Evolutionary conservation across 2,888 invertebrate genomes (phyloP).

Genomic region (Thecocarcelia acutangulata): DNA sequence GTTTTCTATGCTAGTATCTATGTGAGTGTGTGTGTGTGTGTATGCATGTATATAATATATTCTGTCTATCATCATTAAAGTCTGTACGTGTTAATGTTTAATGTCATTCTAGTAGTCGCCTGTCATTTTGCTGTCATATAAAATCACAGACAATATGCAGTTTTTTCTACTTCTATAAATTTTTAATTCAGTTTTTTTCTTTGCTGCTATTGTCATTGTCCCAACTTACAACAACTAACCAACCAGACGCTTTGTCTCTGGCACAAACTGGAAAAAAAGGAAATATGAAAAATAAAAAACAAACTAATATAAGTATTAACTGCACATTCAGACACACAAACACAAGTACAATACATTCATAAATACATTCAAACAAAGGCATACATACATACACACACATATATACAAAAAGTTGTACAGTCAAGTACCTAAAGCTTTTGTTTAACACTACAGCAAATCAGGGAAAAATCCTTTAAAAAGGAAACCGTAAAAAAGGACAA

Average conservation of each 20-base stretch:
- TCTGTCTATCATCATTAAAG: conserved; percentile 67
- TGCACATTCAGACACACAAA: not conserved
- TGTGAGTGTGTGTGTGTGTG: not conserved
- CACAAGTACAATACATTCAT: too few relatives aligned
- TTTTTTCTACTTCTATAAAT: conserved; percentile 44
- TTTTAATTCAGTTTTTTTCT: conserved; percentile 49
- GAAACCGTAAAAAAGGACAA: conserved; percentile 63
- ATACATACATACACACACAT: too few relatives aligned
- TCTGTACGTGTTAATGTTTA: conserved; percentile 75
- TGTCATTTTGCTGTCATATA: conserved; percentile 72
- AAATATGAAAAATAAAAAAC: not conserved
- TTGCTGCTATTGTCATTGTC: conserved; percentile 38
- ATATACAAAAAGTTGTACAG: conserved; percentile 45
- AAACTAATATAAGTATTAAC: conserved; percentile 51
- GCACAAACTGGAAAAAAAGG: conserved; percentile 2
- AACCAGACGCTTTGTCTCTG: conserved; percentile 60
- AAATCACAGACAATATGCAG: conserved; percentile 66
- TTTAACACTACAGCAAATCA: conserved; percentile 53
- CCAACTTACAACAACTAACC: conserved; percentile 37
- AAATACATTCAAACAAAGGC: not conserved
- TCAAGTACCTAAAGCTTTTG: conserved; percentile 65
- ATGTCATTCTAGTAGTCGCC: conserved; percentile 73
- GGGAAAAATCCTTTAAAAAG: conserved; percentile 48
- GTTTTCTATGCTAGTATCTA: not conserved
- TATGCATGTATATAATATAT: not conserved